Evolutionary conservation across 2,888 invertebrate species (phyloP).

Genomic region (Stenodema calcarata): DNA sequence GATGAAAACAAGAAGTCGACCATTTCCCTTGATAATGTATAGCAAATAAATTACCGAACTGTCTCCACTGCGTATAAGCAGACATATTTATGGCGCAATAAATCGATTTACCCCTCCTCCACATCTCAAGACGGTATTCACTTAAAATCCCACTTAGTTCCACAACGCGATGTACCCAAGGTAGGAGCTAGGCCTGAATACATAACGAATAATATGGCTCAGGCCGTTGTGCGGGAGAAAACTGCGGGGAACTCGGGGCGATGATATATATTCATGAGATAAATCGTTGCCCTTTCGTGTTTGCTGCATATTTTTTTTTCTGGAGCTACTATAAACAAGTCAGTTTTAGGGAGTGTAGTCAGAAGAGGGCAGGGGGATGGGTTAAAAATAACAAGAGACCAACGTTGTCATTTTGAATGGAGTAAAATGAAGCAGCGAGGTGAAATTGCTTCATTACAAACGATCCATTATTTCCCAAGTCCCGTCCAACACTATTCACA

Average conservation of each 20-base stretch:
- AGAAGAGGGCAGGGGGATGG: not conserved
- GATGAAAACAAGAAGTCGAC: no score
- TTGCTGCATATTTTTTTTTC: not conserved
- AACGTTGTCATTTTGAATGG: no score
- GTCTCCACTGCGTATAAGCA: no score
- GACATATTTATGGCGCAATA: not conserved
- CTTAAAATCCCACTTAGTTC: not conserved
- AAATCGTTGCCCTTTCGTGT: not conserved
- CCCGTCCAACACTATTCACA: no score
- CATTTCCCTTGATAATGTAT: no score
- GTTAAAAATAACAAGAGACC: no score
- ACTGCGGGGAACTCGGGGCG: not conserved
- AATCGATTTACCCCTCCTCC: not conserved
- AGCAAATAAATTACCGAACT: no score
- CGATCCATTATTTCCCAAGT: no score
- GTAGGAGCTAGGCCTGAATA: not conserved
- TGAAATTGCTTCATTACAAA: no score
- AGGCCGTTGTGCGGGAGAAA: not conserved
- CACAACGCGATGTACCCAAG: not conserved
- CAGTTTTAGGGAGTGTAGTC: not conserved
- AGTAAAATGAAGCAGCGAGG: no score
- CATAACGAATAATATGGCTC: not conserved
- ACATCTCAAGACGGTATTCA: not conserved
- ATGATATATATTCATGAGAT: not conserved
- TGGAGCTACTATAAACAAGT: not conserved